Evolutionary conservation across 2,797 vertebrate genomes (phyloP).

Genomic region (Oreochromis mossambicus): DNA sequence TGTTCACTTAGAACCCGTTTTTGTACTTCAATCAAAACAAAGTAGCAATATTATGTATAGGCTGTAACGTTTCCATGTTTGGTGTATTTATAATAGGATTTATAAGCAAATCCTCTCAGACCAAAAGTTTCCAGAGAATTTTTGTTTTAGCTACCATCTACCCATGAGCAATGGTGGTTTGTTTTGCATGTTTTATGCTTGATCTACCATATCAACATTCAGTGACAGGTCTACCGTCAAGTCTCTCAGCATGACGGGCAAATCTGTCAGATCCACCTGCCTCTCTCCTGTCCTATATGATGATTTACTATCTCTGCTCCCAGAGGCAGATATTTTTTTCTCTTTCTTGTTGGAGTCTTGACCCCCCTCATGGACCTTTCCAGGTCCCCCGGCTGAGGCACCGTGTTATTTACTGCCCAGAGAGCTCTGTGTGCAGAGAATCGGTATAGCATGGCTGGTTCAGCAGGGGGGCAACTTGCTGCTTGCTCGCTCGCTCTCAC

Average conservation of each 20-base stretch:
- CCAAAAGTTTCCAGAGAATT: background rate
- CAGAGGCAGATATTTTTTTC: conserved; percentile 49
- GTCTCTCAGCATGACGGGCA: conserved; percentile 27
- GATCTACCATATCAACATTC: conserved; percentile 47
- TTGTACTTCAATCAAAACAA: background rate
- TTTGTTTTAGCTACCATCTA: background rate
- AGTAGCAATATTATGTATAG: background rate
- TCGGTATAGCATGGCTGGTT: conserved; percentile 53
- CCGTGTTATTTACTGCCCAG: conserved; percentile 65
- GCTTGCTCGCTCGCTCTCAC: conserved; percentile 7
- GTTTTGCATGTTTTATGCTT: conserved; percentile 25
- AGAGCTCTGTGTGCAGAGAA: conserved; percentile 50
- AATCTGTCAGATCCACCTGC: conserved; percentile 62
- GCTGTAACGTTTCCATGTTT: background rate
- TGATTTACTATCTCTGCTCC: conserved; percentile 39
- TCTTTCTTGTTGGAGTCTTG: conserved; percentile 44
- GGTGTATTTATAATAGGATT: background rate
- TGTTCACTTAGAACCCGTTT: background rate
- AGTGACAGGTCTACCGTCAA: conserved; percentile 31
- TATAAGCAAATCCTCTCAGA: background rate
- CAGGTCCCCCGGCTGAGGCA: conserved; percentile 36
- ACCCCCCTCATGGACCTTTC: conserved; percentile 32
- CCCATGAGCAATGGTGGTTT: background rate
- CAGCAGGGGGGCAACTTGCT: conserved; percentile 61
- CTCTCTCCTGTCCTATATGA: conserved; percentile 12